Evolutionary conservation across 2,888 invertebrate species (phyloP).

Genomic region (Thelaira solivaga): DNA sequence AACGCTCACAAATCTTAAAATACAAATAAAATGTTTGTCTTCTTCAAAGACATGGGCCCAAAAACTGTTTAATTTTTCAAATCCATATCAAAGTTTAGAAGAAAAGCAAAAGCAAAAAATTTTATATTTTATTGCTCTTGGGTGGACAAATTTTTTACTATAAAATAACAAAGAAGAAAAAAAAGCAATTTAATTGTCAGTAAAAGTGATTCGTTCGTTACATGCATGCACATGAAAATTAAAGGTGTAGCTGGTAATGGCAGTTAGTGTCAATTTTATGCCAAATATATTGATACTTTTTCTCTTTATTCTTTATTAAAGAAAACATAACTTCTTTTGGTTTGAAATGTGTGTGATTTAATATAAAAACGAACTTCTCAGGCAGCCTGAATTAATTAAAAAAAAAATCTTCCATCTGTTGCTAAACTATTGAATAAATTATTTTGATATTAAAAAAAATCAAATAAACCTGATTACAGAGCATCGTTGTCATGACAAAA

Average conservation of each 20-base stretch:
- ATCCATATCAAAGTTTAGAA: neutral
- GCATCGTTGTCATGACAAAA: no score
- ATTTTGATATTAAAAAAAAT: no score
- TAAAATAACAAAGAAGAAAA: neutral
- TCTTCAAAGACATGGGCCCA: neutral
- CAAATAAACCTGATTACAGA: no score
- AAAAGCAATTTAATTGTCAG: neutral
- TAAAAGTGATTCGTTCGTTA: no score
- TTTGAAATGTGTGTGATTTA: neutral
- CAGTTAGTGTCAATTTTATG: constrained; percentile 27
- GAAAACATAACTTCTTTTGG: no score
- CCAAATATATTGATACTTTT: neutral
- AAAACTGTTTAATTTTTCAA: neutral
- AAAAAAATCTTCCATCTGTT: no score
- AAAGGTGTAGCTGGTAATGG: constrained; percentile 29
- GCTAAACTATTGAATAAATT: no score
- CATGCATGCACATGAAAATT: no score
- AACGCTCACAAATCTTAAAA: constrained; percentile 4
- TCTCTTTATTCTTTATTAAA: neutral
- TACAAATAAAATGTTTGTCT: constrained; percentile 32
- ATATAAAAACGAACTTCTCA: no score
- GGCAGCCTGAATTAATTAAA: no score
- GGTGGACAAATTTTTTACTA: constrained; percentile 32
- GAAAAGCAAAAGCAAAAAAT: no score
- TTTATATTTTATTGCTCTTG: neutral